Base-by-base conservation (phyloP, 2,888 invertebrate species). In the Drosophila helvetica region DNA sequence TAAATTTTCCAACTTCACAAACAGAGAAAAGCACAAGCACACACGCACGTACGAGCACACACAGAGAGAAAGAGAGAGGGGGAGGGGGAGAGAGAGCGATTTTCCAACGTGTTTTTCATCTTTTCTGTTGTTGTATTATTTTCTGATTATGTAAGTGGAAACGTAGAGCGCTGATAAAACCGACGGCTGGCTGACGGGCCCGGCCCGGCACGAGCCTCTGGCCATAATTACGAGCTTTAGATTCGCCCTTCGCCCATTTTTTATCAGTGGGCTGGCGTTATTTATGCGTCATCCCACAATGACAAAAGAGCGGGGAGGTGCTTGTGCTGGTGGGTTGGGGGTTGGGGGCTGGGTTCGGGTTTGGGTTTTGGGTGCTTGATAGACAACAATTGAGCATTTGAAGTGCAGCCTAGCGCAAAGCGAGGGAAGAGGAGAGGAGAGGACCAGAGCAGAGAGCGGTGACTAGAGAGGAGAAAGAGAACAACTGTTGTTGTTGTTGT, bases 381-480 rank as follows among this genome's bases (percentile, higher is more conserved):
- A 59, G 78, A 70, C 67, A 66, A 80, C 78, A 77, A 78, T 74
- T 50, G 61, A 69, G 74, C 63, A 79, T 81, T 84, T 79, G 78
- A 86, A 86, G 87, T 85, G 85, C 85, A 85, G 79, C 77, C 77
- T 85, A 85, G 79, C 85, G 86, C 76, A 82, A 86, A 86, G 85
- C 70, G 71, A 77, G 54, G 50, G 42, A 18, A 53, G 47, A 54
- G 19, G 48, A n/a, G n/a, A n/a, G n/a, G n/a, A n/a, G n/a, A n/a
- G n/a, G n/a, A 53, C 22, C 10, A 42, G 22, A 38, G 53, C 71
- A 51, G 38, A 59, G 60, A 22, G 43, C n/a, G 38, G 17, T 27
- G 33, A 25, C 1, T 10, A 30, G 6, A 61, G 56, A 48, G 30
- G 18, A 33, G 27, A 62, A 62, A 53, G 63, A 80, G 64, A 75